Conservation (phyloP, 2,113 vertebrate genomes). For the Dendropsophus ebraccatus region DNA sequence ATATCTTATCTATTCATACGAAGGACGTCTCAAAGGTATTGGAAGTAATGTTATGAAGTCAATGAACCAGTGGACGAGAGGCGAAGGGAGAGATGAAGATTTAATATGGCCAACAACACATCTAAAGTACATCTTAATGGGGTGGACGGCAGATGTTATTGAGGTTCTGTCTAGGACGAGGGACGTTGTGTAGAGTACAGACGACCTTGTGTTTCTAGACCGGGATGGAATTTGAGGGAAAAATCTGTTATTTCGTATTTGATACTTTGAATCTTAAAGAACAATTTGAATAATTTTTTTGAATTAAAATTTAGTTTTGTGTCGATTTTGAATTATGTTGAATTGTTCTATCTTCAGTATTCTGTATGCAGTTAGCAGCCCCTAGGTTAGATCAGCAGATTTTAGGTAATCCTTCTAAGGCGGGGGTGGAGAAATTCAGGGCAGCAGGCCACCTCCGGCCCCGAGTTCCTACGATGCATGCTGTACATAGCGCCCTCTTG, state of each 20-base stretch:
- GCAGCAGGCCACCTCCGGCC: no score
- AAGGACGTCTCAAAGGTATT: conserved; percentile 78
- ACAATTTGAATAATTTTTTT: no score
- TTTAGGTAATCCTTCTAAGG: no score
- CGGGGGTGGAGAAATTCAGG: no score
- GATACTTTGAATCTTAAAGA: no score
- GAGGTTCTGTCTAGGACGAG: background rate
- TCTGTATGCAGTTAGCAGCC: no score
- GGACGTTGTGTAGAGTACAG: background rate
- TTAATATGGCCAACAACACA: background rate
- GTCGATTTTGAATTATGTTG: no score
- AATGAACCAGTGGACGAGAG: conserved; percentile 19
- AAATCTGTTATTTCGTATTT: background rate
- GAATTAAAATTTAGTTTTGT: no score
- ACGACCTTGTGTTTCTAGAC: background rate
- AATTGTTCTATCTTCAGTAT: no score
- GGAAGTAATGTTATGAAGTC: conserved; percentile 54
- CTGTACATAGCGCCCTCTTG: no score
- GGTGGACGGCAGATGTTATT: background rate
- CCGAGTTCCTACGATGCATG: no score
- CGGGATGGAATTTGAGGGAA: background rate
- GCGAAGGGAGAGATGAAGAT: conserved; percentile 8
- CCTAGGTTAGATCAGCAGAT: no score
- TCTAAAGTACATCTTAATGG: background rate
- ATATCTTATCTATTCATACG: conserved; percentile 68